Conservation (phyloP, 2,113 vertebrate species). For the Platichthys stellatus region DNA sequence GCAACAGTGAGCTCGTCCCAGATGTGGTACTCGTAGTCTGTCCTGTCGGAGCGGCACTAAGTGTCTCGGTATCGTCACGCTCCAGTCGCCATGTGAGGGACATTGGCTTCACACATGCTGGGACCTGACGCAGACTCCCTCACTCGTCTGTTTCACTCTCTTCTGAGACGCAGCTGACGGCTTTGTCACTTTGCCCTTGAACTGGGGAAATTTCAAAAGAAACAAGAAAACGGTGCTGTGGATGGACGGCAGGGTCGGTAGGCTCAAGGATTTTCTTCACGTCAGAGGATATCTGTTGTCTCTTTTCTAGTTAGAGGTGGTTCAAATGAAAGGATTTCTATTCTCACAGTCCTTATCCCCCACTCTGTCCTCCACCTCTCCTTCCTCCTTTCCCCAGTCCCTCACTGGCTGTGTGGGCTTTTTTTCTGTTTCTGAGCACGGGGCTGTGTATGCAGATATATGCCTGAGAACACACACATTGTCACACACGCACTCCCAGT, state of each 20-base stretch:
- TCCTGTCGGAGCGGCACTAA: constrained; percentile 36
- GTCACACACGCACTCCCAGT: constrained; percentile 51
- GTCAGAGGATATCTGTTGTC: constrained; percentile 17
- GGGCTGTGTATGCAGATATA: constrained; percentile 63
- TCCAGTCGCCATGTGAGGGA: constrained; percentile 27
- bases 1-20: constrained; percentile 21
- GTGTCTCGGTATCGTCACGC: constrained; percentile 39
- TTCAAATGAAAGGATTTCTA: constrained; percentile 26
- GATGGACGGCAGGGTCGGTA: constrained; percentile 28
- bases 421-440: constrained; percentile 30
- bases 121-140: constrained; percentile 45
- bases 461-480: constrained; percentile 45
- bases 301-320: constrained; percentile 8
- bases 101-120: constrained; percentile 47
- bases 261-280: constrained; percentile 29
- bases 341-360: neutral
- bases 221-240: constrained; percentile 21
- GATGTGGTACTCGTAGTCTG: neutral
- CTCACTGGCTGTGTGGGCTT: constrained; percentile 35
- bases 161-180: neutral
- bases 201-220: constrained; percentile 43
- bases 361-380: constrained; percentile 10
- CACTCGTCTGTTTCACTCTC: constrained; percentile 21
- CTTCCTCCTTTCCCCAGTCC: constrained; percentile 19
- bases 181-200: constrained; percentile 62